A percentile compares a stretch with the other conserved stretches of the same genome.
phyloP scores from a whole-genome alignment of 2,113 vertebrate species.

The Miniopterus natalensis region DNA sequence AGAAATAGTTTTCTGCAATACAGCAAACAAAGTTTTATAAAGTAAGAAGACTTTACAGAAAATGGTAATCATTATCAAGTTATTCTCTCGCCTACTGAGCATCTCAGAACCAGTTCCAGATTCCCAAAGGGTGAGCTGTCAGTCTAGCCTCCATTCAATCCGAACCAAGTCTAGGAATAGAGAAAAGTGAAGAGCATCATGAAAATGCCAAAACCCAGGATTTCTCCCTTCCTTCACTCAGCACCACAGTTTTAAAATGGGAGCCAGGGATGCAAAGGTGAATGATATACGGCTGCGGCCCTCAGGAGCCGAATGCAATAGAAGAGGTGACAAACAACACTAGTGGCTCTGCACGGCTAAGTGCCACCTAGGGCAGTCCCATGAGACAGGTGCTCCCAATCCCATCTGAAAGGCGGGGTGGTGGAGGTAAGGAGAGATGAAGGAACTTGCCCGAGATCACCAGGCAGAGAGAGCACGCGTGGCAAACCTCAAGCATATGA shows the following conservation, averaged over 20 bases:
- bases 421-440: background rate
- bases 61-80: background rate
- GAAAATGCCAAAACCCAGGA: background rate
- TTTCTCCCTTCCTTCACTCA: background rate
- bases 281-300: background rate
- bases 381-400: background rate
- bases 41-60: conserved; percentile 9
- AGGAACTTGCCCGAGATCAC: background rate
- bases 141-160: background rate
- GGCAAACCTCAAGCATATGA: background rate
- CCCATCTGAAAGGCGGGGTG: background rate
- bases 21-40: background rate
- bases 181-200: background rate
- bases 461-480: background rate
- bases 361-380: background rate
- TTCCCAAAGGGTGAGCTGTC: background rate
- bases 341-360: background rate
- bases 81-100: background rate
- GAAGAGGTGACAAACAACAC: background rate
- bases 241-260: background rate
- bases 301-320: background rate
- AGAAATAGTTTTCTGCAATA: background rate
- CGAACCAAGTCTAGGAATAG: background rate
- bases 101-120: conserved; percentile 41
- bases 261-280: background rate